Evolutionary conservation across 2,113 vertebrate genomes (phyloP), one percentile per base, ranked within the genome.

Genomic region (Pedionomus torquatus): DNA sequence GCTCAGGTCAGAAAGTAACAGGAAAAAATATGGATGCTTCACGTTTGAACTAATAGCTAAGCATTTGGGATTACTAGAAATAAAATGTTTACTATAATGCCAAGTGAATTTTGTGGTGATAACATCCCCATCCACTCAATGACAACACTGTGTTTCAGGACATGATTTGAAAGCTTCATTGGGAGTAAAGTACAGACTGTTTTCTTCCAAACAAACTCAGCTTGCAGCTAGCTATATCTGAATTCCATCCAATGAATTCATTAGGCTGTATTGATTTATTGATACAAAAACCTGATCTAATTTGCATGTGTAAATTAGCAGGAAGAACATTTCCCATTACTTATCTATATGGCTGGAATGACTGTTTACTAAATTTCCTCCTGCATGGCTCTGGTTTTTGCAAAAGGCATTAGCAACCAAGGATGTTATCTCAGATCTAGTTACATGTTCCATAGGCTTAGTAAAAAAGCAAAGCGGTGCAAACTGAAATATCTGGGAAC

Each of bases 221-320:
- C 57, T 71, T 71, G 10, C 57, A 28, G 15, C n/a, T 83, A 28
- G 31, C 15, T n/a, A 13, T 49, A 87, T 94, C 87, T 93, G 74
- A 97, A 96, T 95, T 94, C 87, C 48, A 87, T 41, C 48, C 86
- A 80, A 96, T 85, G 66, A 95, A 95, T 92, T 89, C 51, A 93
- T 96, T 97, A 95, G 75, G 35, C 48, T 64, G 33, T 83, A 96
- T 87, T 95, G 95, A 95, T 95, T 95, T 95, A 96, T 93, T 93
- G 95, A 89, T 94, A 96, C 66, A 91, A 92, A 80, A 91, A 41
- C 52, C 72, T 89, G 79, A 85, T 78, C 68, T 96, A 85, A 97
- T 97, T 92, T 97, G 83, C 83, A 96, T 88, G 93, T 94, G 91
- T 97, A 96, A 96, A 97, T 97, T 94, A 96, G 91, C 90, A 88